Evolutionary conservation across 2,888 invertebrate species (phyloP), one percentile per base, ranked within the genome.

Genomic region (Dioctria rufipes): DNA sequence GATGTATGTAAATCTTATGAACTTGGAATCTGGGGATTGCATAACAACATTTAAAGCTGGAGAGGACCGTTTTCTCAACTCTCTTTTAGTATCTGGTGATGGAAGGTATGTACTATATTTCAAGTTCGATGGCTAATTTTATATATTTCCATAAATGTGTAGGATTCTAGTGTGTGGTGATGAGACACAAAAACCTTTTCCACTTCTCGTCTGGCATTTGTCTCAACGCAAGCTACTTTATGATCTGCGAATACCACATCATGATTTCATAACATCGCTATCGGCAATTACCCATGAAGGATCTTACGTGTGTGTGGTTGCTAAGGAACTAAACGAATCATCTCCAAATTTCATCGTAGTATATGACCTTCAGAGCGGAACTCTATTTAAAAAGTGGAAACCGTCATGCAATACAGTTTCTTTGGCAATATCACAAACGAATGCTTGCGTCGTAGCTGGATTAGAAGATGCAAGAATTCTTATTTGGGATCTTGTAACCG

Each of bases 101-200:
- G 96, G 96, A 87, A 93, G 94, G 94, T 94, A 89, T 84, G 82
- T 78, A 13, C 49, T 54, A 58, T 11, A 65, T 51, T 80, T 75
- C 60, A 6, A 69, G 46, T 80, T 67, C 46, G 5, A 11, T n/a
- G 5, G 25, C 3, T 69, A 78, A 43, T 80, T 51, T 9, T 71
- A 66, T 37, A 49, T 67, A 46, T 78, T 67, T 81, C 42, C 78
- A 2, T 25, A n/a, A 25, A 51, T 71, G 88, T 88, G 37, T 86
- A 94, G 95, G 86, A 93, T 96, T 78, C 91, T 96, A 83, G 96
- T 96, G 2, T 96, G 96, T 87, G 96, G 96, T 5, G 96, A 97
- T 88, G 96, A 96, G 90, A 96, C 96, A 1, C 96, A 96, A 89
- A 96, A 96, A 87, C 96, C 96, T 25, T 96, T 96, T 88, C 96